phyloP scores from a whole-genome alignment of 2,113 vertebrate genomes.

The Python bivittatus region DNA sequence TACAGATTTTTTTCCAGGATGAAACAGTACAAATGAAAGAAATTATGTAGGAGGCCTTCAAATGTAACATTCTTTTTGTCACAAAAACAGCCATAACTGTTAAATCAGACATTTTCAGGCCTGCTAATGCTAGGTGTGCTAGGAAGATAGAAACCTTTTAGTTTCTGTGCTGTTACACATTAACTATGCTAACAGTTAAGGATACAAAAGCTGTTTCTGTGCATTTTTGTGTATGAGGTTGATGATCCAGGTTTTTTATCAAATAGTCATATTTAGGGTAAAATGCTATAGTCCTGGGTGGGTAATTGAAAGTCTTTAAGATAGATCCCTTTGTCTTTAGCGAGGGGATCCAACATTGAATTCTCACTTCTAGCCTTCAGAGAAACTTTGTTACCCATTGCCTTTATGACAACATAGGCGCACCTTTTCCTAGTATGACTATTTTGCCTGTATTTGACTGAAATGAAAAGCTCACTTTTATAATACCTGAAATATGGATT shows the following conservation, averaged over 20 bases:
- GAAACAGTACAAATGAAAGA: neutral
- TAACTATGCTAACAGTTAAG: neutral
- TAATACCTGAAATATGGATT: neutral
- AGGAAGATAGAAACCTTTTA: neutral
- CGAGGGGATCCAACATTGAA: neutral
- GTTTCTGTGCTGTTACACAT: constrained; percentile 5
- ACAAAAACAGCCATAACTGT: constrained; percentile 12
- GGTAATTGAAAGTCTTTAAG: neutral
- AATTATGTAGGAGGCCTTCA: neutral
- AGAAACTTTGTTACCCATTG: neutral
- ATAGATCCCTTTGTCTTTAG: neutral
- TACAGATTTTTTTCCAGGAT: neutral
- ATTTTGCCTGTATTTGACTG: neutral
- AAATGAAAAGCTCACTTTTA: neutral
- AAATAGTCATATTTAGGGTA: neutral
- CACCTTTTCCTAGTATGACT: neutral
- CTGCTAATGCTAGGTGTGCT: neutral
- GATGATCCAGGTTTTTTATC: neutral
- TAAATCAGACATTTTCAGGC: constrained; percentile 19
- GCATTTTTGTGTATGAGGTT: neutral
- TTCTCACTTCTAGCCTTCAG: neutral
- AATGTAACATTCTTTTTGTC: constrained; percentile 19
- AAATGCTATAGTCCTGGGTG: neutral
- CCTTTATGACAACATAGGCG: neutral
- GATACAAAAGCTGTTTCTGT: neutral